Percentiles rank a stretch among this genome's conserved stretches.
These are phyloP conservation scores for Tragelaphus oryx DNA, from an alignment of 2,797 vertebrate species.

Conservation along the genomic window DNA sequence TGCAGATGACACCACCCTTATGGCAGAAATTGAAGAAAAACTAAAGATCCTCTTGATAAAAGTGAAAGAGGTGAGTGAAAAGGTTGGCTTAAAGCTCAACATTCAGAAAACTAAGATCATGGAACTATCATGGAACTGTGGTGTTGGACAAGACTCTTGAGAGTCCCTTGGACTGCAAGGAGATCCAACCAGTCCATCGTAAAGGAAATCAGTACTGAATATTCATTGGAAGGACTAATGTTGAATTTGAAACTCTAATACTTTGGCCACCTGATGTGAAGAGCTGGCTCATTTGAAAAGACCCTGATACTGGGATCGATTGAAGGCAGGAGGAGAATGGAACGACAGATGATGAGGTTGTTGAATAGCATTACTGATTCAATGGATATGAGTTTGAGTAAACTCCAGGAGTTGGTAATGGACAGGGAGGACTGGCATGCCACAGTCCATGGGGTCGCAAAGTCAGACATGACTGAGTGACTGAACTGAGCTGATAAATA, in stretches of 20 bases:
- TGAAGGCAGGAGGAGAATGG: neutral
- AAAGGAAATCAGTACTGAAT: neutral
- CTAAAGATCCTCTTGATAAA: neutral
- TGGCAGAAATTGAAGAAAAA: neutral
- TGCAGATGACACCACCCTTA: neutral
- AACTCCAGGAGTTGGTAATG: neutral
- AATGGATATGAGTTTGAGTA: neutral
- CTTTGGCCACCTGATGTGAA: neutral
- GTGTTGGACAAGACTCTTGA: neutral
- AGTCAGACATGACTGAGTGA: neutral
- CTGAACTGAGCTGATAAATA: conserved; percentile 5
- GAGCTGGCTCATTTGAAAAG: neutral
- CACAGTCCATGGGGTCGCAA: rapidly evolving
- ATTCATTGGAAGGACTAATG: neutral
- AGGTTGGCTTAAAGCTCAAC: neutral
- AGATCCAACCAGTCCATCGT: neutral
- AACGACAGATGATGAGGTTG: neutral
- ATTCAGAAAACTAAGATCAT: neutral
- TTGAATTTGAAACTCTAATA: neutral
- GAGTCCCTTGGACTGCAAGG: neutral
- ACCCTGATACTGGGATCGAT: neutral
- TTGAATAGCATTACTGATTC: neutral
- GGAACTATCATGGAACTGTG: neutral
- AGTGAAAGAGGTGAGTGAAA: neutral
- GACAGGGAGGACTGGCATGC: neutral